phyloP scores from a whole-genome alignment of 2,113 vertebrate genomes.

The Hemiscyllium ocellatum region DNA sequence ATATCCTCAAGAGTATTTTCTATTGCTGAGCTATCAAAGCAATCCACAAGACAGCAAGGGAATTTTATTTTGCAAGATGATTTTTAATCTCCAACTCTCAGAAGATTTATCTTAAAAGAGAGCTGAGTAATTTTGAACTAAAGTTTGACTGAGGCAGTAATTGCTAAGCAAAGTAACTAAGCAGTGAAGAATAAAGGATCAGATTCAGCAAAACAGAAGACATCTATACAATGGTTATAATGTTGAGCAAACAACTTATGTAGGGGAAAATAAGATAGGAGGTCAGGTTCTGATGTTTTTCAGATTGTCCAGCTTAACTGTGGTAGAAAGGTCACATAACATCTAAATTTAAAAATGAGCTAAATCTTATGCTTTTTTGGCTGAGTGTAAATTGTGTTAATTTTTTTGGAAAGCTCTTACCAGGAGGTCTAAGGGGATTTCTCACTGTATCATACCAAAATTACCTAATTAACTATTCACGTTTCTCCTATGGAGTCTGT shows the following conservation, averaged over 20 bases:
- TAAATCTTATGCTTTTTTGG: too few species aligned
- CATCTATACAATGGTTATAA: neutral
- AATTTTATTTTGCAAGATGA: neutral
- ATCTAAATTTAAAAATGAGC: neutral
- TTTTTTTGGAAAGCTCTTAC: too few species aligned
- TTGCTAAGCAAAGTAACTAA: neutral
- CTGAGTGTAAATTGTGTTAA: too few species aligned
- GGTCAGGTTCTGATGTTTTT: neutral
- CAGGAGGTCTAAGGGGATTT: too few species aligned
- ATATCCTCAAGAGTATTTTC: neutral
- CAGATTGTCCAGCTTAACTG: neutral
- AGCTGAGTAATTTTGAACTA: neutral
- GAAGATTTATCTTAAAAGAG: neutral
- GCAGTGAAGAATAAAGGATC: neutral
- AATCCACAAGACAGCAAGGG: neutral
- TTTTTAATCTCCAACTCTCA: neutral
- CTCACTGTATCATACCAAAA: too few species aligned
- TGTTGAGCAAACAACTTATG: neutral
- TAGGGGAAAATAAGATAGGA: neutral
- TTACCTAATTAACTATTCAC: too few species aligned
- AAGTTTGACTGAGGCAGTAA: neutral
- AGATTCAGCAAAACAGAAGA: neutral
- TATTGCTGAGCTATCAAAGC: neutral
- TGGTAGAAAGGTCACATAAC: neutral
- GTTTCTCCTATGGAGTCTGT: too few species aligned